These are phyloP conservation scores for Crotalus tigris DNA, from an alignment of 2,113 vertebrate species.

Conservation along the genomic window DNA sequence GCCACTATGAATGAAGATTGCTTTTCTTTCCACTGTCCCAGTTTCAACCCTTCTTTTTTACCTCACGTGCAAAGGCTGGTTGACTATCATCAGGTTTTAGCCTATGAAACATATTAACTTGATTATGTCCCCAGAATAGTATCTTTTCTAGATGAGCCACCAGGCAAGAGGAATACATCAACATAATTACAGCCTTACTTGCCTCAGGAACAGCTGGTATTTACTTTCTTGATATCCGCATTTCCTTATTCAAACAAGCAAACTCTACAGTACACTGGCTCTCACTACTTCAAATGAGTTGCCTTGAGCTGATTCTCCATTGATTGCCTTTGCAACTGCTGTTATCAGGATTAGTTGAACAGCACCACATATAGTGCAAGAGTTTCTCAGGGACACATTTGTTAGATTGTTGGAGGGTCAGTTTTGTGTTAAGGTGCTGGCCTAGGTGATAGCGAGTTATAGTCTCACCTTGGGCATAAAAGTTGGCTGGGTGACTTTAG, in stretches of 20 bases:
- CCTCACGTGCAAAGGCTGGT: rapidly evolving
- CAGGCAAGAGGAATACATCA: neutral
- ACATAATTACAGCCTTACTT: no score
- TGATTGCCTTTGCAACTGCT: neutral
- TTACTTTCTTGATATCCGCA: neutral
- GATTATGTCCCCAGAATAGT: neutral
- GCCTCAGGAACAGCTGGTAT: slow-evolving; percentile 1
- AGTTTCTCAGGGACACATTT: neutral
- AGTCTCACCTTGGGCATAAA: neutral
- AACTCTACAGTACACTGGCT: neutral
- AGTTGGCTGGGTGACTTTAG: neutral
- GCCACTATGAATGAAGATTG: neutral
- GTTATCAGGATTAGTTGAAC: neutral
- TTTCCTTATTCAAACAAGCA: neutral
- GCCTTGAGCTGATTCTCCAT: neutral
- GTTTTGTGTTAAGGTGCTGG: neutral
- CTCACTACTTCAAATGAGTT: neutral
- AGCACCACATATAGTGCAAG: neutral
- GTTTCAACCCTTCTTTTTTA: neutral
- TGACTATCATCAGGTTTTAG: neutral
- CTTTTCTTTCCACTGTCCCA: neutral
- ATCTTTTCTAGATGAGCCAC: neutral
- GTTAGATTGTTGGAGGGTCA: neutral
- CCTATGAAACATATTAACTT: neutral
- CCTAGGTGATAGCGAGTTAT: neutral